These are phyloP conservation scores for Trachelus stipa DNA, from an alignment of 2,888 invertebrate species.

Conservation along the genomic window DNA sequence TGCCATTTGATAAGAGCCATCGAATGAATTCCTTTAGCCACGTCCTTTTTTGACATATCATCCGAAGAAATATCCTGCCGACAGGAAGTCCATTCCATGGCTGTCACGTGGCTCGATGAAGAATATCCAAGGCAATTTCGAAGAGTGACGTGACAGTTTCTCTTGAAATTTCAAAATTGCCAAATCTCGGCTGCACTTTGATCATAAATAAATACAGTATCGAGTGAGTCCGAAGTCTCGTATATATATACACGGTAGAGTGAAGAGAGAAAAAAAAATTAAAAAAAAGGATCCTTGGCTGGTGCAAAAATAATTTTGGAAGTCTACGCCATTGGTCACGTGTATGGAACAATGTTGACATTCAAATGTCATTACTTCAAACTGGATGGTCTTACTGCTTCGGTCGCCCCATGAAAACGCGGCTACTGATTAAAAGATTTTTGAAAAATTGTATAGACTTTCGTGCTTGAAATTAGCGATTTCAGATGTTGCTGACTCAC, in stretches of 20 bases:
- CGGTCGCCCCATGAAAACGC: no score
- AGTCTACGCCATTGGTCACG: not conserved
- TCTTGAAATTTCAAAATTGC: not conserved
- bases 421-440: not conserved
- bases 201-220: not conserved
- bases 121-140: not conserved
- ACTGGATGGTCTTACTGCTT: not conserved
- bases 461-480: no score
- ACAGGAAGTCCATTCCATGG: not conserved
- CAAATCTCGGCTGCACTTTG: not conserved
- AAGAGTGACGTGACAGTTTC: not conserved
- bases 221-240: not conserved
- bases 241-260: not conserved
- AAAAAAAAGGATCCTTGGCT: not conserved
- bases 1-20: not conserved
- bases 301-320: not conserved
- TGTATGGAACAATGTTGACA: not conserved
- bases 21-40: not conserved
- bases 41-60: not conserved
- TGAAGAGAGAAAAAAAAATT: not conserved
- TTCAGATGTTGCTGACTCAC: no score
- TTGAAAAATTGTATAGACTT: no score
- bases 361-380: not conserved
- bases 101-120: not conserved
- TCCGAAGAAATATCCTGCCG: not conserved